Percentiles rank a stretch among this genome's conserved stretches.
phyloP scores from a whole-genome alignment of 2,113 vertebrate species.

The Edolisoma coerulescens region DNA sequence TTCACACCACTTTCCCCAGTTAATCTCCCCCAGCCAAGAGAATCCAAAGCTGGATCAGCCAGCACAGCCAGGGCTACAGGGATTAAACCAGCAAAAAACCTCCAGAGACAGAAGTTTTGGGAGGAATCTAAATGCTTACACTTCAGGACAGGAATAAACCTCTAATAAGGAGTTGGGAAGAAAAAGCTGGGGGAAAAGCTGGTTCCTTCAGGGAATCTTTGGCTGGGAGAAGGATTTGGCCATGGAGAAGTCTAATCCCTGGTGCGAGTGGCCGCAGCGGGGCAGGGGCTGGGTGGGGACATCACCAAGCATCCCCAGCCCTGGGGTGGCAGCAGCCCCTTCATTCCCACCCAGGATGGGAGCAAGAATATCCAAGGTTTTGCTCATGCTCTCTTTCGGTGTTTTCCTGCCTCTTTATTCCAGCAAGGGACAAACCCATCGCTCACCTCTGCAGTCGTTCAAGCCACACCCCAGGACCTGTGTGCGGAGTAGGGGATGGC shows the following conservation, averaged over 20 bases:
- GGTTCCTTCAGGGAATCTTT: neutral
- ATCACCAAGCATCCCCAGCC: neutral
- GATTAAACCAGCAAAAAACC: neutral
- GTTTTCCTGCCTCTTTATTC: neutral
- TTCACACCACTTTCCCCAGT: fast-evolving
- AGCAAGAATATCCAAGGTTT: neutral
- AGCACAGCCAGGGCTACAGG: neutral
- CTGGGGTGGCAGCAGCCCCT: neutral
- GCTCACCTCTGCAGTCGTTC: fast-evolving
- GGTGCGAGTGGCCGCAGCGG: fast-evolving
- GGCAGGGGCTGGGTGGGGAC: neutral
- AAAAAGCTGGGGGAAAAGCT: neutral
- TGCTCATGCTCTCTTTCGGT: neutral
- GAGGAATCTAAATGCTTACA: neutral
- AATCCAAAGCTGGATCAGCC: neutral
- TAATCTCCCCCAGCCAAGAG: neutral
- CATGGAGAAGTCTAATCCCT: neutral
- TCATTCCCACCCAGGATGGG: neutral
- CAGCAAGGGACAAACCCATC: neutral
- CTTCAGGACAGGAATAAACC: neutral
- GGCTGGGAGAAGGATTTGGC: neutral
- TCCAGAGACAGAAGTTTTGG: neutral
- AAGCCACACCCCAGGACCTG: neutral
- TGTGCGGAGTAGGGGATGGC: fast-evolving
- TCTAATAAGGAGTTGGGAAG: neutral